These are phyloP conservation scores for Disparrhopalites patrizii DNA, from an alignment of 2,888 invertebrate genomes.

Conservation along the genomic window DNA sequence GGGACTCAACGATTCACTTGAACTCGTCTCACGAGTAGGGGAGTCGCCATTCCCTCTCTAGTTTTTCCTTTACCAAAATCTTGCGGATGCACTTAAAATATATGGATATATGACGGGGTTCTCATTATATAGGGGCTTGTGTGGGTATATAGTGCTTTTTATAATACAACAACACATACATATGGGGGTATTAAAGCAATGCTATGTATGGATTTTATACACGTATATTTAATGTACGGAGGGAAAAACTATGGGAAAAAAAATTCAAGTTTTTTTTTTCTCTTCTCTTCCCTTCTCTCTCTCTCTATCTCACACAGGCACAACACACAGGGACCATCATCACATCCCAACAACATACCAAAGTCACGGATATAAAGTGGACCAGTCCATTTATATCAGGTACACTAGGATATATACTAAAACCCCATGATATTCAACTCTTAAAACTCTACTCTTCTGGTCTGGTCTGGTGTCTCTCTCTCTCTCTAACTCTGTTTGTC, in stretches of 20 bases:
- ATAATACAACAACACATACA: no score
- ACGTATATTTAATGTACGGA: no score
- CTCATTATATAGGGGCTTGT: no score
- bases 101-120: no score
- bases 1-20: not conserved
- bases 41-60: not conserved
- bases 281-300: not conserved
- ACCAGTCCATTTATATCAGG: slow-evolving; percentile 19
- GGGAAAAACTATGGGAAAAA: not conserved
- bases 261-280: not conserved
- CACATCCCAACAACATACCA: not conserved
- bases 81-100: slow-evolving; percentile 19
- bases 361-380: slow-evolving; percentile 8
- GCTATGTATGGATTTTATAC: no score
- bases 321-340: not conserved
- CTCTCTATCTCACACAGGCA: not conserved
- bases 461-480: not conserved
- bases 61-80: no score
- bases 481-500: not conserved
- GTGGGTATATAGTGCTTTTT: no score
- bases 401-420: slow-evolving; percentile 9
- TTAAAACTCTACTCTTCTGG: not conserved
- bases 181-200: no score
- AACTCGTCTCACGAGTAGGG: slow-evolving; percentile 6
- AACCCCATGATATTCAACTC: no score